phyloP scores from a whole-genome alignment of 2,797 vertebrate genomes.

The Microctenopoma steveboyesi region DNA sequence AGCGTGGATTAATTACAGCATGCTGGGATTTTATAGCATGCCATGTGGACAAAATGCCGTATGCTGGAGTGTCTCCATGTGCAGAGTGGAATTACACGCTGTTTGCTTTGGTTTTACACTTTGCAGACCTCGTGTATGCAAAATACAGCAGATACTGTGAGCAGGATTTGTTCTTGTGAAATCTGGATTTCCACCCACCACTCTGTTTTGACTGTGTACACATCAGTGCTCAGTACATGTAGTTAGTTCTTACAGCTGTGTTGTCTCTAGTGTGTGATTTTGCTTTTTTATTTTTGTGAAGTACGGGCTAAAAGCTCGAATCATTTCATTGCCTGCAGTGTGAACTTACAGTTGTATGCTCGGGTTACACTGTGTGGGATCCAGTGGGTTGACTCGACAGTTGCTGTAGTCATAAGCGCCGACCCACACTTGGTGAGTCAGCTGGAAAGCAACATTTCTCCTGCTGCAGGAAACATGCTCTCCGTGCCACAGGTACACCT shows the following conservation, averaged over 20 bases:
- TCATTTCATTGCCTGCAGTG: conserved; percentile 1
- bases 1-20: neutral
- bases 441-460: conserved; percentile 78
- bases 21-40: conserved; percentile 15
- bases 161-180: neutral
- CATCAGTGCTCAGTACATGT: neutral
- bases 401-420: conserved; percentile 86
- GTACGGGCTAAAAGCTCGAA: conserved; percentile 9
- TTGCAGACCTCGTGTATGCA: neutral
- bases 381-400: conserved; percentile 85
- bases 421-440: conserved; percentile 85
- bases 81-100: neutral
- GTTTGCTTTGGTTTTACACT: conserved; percentile 8
- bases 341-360: conserved; percentile 72
- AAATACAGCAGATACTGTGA: neutral
- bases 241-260: conserved; percentile 27
- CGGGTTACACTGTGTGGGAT: conserved; percentile 73
- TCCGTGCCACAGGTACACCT: conserved; percentile 87
- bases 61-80: neutral
- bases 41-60: neutral
- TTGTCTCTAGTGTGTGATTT: conserved; percentile 10
- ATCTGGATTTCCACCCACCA: conserved; percentile 34
- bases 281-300: conserved; percentile 12
- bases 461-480: conserved; percentile 73
- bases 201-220: conserved; percentile 9